Evolutionary conservation across 2,797 vertebrate genomes (phyloP), one percentile per base, ranked within the genome.

Genomic region (Dallia pectoralis): DNA sequence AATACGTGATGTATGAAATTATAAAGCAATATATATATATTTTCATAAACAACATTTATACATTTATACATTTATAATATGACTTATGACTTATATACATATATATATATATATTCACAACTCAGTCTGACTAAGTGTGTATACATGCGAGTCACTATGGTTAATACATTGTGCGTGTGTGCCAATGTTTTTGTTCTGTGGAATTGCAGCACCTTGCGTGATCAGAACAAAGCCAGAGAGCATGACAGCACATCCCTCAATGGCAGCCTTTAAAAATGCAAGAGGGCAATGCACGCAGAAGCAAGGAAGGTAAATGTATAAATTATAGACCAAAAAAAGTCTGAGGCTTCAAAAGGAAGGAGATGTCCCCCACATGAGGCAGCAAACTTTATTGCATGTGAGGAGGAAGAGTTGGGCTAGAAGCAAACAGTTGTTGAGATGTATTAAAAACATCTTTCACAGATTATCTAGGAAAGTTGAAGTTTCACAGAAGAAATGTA

Each of bases 191-290:
- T 87, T 72, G 84, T 87, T 56, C 87, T 91, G 87, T 89, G 84
- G 91, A 85, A 89, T 88, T 83, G 88, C 87, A 84, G 86, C 84
- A 87, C 91, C 84, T 96, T 93, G 95, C 94, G 94, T 96, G 95
- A 95, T 94, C 85, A 85, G 86, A 92, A 91, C 91, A 92, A 91
- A 93, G 92, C 90, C 88, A 88, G 87, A 88, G 91, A 92, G 92
- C 94, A 94, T 84, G 91, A 93, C 91, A 94, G 92, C 95, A 89
- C 94, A 92, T 95, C 95, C 95, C 95, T 93, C 92, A 95, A 93
- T 95, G 89, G 94, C 87, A 87, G 90, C 85, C 93, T 95, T 94
- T 96, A 95, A 97, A 96, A 94, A 96, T 96, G 95, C 93, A 97
- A 90, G 90, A 96, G 93, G 91, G 86, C 85, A 77, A 89, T 67